These are phyloP conservation scores for Chirona hameri DNA, from an alignment of 2,888 invertebrate species.

Conservation along the genomic window DNA sequence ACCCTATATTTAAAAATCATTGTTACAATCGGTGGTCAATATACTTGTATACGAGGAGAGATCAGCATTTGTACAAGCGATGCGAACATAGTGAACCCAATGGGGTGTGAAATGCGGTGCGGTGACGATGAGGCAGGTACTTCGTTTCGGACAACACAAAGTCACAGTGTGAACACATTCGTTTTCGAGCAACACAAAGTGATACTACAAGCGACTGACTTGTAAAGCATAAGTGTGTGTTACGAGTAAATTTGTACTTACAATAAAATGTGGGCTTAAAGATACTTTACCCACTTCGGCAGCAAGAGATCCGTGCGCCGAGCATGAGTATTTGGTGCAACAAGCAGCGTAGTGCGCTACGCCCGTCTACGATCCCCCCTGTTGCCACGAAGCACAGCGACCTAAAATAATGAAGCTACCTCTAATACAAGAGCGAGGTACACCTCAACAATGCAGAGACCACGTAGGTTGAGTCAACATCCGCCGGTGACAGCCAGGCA, in stretches of 20 bases:
- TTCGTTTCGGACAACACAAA: background rate
- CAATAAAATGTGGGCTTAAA: too few relatives aligned
- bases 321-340: background rate
- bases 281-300: too few relatives aligned
- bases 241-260: background rate
- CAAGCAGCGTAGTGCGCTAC: background rate
- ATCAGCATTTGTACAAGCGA: background rate
- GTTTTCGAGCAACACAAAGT: background rate
- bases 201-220: background rate
- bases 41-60: background rate
- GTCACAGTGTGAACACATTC: too few relatives aligned
- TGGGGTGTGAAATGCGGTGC: background rate
- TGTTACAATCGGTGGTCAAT: background rate
- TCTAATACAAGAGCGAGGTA: background rate
- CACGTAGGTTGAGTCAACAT: background rate
- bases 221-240: background rate
- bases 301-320: too few relatives aligned
- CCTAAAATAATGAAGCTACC: background rate
- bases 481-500: background rate
- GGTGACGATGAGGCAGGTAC: background rate
- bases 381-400: background rate
- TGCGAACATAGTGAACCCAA: background rate
- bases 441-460: background rate
- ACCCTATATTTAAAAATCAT: too few relatives aligned
- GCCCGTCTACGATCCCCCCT: background rate